These are phyloP conservation scores for Merops nubicus DNA, from an alignment of 2,113 vertebrate species.

Conservation along the genomic window DNA sequence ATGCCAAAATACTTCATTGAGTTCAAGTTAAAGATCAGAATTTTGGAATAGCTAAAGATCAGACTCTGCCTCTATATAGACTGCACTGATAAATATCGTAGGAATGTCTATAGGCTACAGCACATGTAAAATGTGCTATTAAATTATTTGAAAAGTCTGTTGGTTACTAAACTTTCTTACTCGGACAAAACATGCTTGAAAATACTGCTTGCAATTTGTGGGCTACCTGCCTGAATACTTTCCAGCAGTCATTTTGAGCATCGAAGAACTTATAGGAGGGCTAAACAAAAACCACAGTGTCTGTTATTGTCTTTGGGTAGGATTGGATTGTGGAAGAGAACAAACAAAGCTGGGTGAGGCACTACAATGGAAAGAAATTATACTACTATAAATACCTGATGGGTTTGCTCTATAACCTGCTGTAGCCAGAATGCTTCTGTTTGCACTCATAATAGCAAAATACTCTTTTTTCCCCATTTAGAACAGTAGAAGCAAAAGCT, in stretches of 20 bases:
- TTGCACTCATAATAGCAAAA: background rate
- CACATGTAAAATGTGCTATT: background rate
- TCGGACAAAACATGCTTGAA: background rate
- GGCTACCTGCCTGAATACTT: background rate
- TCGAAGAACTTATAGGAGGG: background rate
- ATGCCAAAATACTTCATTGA: background rate
- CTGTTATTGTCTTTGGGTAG: background rate
- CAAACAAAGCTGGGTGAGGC: background rate
- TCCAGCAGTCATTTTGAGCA: background rate
- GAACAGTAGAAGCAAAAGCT: background rate
- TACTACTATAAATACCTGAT: background rate
- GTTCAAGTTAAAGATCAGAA: background rate
- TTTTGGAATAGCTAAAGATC: background rate
- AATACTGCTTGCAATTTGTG: background rate
- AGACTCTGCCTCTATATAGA: background rate
- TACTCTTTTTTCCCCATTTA: background rate
- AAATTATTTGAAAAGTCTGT: background rate
- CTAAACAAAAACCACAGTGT: background rate
- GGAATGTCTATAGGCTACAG: background rate
- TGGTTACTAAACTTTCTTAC: background rate
- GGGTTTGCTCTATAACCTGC: background rate
- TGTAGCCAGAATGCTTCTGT: background rate
- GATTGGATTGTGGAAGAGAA: background rate
- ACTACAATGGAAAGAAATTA: background rate
- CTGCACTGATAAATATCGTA: background rate